Evolutionary conservation across 1,140 invertebrate species (phyloP), one percentile per base, ranked within the genome.

Genomic region (Lerema accius): DNA sequence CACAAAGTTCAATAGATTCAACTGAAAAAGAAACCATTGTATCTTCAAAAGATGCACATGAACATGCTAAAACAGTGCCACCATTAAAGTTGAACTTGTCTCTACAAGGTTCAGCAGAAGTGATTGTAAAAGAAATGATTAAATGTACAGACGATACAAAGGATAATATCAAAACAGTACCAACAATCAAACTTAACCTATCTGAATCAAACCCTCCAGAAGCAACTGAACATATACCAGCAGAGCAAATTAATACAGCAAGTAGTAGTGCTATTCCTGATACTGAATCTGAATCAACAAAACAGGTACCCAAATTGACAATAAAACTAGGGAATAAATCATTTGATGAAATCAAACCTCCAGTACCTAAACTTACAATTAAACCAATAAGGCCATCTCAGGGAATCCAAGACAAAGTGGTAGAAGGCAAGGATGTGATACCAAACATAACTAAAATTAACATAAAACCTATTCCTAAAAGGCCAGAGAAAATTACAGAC

Each of bases 251-350:
- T 56, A 14, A 56, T 13, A 67, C 67, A 43, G 69, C 39, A 55
- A 55, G 14, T 60, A 61, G 17, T 63, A 69, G 42, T 55, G 60
- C 11, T 58, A 10, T 45, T 63, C 26, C 62, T 53, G 61, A 78
- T 13, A 63, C 53, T 19, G 62, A 72, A 14, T 37, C 64, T 35
- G 75, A 73, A 45, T 48, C 69, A 48, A 61, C 49, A 43, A 89
- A 88, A 81, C 81, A 86, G 50, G 80, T 90, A 43, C 88, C 88
- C 49, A 90, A 90, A 76, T 69, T 90, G 59, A 90, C 86, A 28
- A 89, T 90, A 19, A 90, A 89, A 76, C 65, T 90, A 17, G 67
- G 78, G 55, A 77, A 65, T 71, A 89, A 84, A 78, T 75, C 73
- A 65, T 23, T 68, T 63, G 84, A 90, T 14, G 87, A 89, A 69